Evolutionary conservation across 2,797 vertebrate species (phyloP).

Genomic region (Gobio occitaniae): DNA sequence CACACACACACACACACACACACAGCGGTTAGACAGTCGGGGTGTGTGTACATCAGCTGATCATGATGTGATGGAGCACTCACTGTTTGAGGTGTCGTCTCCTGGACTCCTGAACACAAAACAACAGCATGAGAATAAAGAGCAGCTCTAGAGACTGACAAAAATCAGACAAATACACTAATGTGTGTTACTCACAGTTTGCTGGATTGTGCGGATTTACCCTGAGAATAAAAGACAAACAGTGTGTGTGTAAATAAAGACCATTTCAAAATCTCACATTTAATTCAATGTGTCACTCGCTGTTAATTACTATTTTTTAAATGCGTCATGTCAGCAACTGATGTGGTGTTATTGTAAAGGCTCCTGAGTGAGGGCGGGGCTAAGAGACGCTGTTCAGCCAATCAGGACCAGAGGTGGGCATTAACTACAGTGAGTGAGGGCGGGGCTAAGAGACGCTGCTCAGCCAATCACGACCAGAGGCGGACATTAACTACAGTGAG

Average conservation of each 20-base stretch:
- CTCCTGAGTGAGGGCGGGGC: background rate
- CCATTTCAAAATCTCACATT: background rate
- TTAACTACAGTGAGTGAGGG: too few species aligned
- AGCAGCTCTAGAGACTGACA: background rate
- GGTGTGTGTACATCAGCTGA: background rate
- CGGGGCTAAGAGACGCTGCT: too few species aligned
- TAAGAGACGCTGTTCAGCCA: too few species aligned
- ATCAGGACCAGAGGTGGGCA: too few species aligned
- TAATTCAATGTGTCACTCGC: background rate
- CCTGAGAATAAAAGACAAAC: constrained; percentile 76
- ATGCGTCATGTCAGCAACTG: background rate
- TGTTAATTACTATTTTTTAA: background rate
- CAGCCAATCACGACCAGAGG: too few species aligned
- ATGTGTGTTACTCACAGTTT: constrained; percentile 85
- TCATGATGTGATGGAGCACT: constrained; percentile 59
- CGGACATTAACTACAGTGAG: too few species aligned
- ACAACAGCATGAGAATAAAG: background rate
- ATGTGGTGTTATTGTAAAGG: background rate
- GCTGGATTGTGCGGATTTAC: constrained; percentile 85
- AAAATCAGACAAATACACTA: background rate
- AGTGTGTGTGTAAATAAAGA: background rate
- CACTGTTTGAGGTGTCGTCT: constrained; percentile 89
- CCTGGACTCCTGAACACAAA: constrained; percentile 76
- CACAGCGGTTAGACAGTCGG: background rate
- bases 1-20: constrained; percentile 40